A percentile compares a stretch with the other conserved stretches of the same genome.
These are phyloP conservation scores for Arctocebus calabarensis DNA, from an alignment of 2,797 vertebrate species.

Conservation along the genomic window DNA sequence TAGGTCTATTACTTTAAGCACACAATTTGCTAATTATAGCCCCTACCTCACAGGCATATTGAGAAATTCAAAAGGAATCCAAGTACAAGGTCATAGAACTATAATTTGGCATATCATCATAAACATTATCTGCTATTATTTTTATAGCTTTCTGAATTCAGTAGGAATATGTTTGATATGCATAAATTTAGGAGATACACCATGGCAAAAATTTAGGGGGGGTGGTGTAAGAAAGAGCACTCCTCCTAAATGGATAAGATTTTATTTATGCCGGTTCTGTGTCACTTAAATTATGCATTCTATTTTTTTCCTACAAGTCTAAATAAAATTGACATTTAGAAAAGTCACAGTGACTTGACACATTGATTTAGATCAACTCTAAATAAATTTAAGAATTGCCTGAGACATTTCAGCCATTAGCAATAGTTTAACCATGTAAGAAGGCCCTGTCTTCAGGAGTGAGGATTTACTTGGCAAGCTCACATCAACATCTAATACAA, in stretches of 20 bases:
- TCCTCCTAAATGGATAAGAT: neutral
- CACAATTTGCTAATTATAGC: neutral
- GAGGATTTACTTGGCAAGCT: neutral
- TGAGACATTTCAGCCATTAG: conserved; percentile 45
- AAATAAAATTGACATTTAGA: conserved; percentile 67
- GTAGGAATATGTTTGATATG: neutral
- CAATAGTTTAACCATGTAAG: neutral
- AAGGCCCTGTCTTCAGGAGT: neutral
- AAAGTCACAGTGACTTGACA: conserved; percentile 46
- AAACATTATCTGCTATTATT: neutral
- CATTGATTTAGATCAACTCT: conserved; percentile 52
- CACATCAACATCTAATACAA: neutral
- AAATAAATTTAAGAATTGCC: conserved; percentile 51
- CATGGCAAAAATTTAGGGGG: neutral
- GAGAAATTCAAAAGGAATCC: neutral
- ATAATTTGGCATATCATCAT: neutral
- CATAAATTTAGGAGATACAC: neutral
- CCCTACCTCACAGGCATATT: neutral
- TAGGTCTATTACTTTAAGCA: neutral
- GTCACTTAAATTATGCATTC: conserved; percentile 32
- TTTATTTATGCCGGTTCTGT: neutral
- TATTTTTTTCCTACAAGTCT: neutral
- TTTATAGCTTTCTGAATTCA: neutral
- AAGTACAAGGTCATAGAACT: neutral
- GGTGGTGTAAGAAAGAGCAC: neutral